Evolutionary conservation across 2,797 vertebrate species (phyloP), one percentile per base, ranked within the genome.

Genomic region (Sebastes hubbsi): DNA sequence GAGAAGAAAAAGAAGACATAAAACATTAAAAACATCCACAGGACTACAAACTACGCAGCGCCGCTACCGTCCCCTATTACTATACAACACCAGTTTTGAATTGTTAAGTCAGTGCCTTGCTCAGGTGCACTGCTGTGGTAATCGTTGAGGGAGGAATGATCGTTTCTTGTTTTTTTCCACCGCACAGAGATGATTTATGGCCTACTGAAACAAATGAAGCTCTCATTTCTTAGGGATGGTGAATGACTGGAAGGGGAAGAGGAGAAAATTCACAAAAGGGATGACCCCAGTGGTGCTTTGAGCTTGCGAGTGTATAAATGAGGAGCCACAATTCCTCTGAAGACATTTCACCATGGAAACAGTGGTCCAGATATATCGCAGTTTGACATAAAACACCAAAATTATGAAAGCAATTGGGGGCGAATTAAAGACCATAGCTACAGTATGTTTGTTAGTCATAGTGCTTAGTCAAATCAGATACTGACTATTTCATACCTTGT

Each of bases 331-430:
- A 46, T 67, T 80, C 24, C 36, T 68, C 70, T 63, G 9, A 72
- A 81, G 78, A 78, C 24, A 29, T 70, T 87, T 84, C 59, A 64
- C 62, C 20, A 65, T 67, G 68, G 81, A 75, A 82, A 86, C 75
- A 24, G 24, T 83, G 74, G 42, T 69, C 85, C 76, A 86, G 80
- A 90, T 89, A 88, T 77, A 79, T 91, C 59, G 75, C 14, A 64
- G 59, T 63, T 64, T 61, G n/a, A 78, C 13, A 5, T 46, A 78
- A 67, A 63, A 75, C 32, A 67, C 8, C 60, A 49, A 61, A 20
- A 78, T 78, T 13, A 4, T 77, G 14, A 65, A 20, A 65, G 16
- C 1, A 7, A 30, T 79, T 55, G 36, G 20, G n/a, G 24, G 12
- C 0, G 5, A 55, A 24, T 52, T 24, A 34, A 72, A 52, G 25